Base-by-base conservation (phyloP, 2,888 invertebrate genomes). In the Mechanitis mazaeus region DNA sequence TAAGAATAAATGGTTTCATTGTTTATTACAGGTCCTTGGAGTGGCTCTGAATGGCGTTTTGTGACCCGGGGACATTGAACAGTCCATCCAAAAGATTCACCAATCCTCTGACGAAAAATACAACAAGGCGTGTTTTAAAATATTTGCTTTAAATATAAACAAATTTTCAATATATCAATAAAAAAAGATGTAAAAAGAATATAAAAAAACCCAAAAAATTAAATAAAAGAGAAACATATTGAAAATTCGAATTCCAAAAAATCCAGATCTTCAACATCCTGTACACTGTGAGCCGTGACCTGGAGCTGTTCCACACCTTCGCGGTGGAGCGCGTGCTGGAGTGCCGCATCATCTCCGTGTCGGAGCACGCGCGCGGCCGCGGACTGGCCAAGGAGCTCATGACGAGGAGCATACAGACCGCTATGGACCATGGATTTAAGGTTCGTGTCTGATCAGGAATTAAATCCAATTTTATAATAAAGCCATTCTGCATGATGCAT, bases 311-410 rank as follows among this genome's bases (percentile, higher is more conserved):
- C 76, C 84, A 76, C 46, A 81, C 72, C 6, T 94, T 93, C 79
- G 78, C 91, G 66, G 93, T 95, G 55, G 93, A 94, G 31, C 92
- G 93, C 71, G 92, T 95, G 55, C 93, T 96, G 76, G 96, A 96
- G 84, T 92, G 95, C 71, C 91, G 96, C 65, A 96, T 96, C 70
- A 92, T 96, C 47, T 95, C 95, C 7, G 95, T 96, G 33, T 94
- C 94, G 65, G 90, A 92, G 61, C 81, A 85, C 68, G 95, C 92
- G 69, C 91, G 96, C 45, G 95, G 96, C 0, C 91, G 91, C 67
- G 96, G 96, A 0, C 85, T 96, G 62, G 96, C 95, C 2, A 94
- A 93, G 71, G 92, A 94, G 71, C 85, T 96, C 57, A 92, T 96
- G 81, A 84, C 84, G 7, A 91, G 92, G 64, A 94, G 95, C 77